Conservation (phyloP, 2,888 invertebrate species). For the Lasioglossum malachurum region DNA sequence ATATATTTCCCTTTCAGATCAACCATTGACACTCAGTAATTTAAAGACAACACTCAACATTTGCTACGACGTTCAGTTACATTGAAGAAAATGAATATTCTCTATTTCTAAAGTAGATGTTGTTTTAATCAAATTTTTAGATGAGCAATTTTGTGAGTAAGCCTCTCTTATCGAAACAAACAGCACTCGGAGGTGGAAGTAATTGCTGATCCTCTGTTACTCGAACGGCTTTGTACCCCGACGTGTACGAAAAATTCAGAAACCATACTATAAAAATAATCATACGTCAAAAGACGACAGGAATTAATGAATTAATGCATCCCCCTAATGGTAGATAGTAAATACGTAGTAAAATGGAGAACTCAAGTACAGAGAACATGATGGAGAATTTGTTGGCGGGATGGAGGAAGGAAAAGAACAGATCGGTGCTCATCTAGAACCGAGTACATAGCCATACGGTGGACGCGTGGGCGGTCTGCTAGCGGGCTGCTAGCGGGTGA, state of each 20-base stretch:
- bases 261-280: neutral
- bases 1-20: too few species aligned
- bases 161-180: too few species aligned
- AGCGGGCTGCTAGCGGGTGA: slow-evolving; percentile 61
- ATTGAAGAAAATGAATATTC: too few species aligned
- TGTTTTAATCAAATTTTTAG: neutral
- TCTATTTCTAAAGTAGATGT: neutral
- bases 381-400: neutral
- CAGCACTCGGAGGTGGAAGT: too few species aligned
- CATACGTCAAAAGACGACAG: neutral
- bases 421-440: neutral
- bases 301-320: neutral
- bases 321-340: neutral
- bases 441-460: neutral
- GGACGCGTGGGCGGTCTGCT: slow-evolving; percentile 57
- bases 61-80: neutral
- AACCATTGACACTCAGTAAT: too few species aligned
- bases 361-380: neutral
- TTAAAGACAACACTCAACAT: too few species aligned
- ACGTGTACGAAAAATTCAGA: too few species aligned
- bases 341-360: neutral
- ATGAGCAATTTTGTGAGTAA: too few species aligned
- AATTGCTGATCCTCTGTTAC: too few species aligned
- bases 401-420: neutral
- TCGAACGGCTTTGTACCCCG: too few species aligned